Base-by-base conservation (phyloP, 2,113 vertebrate genomes). In the Entomyzon cyanotis region DNA sequence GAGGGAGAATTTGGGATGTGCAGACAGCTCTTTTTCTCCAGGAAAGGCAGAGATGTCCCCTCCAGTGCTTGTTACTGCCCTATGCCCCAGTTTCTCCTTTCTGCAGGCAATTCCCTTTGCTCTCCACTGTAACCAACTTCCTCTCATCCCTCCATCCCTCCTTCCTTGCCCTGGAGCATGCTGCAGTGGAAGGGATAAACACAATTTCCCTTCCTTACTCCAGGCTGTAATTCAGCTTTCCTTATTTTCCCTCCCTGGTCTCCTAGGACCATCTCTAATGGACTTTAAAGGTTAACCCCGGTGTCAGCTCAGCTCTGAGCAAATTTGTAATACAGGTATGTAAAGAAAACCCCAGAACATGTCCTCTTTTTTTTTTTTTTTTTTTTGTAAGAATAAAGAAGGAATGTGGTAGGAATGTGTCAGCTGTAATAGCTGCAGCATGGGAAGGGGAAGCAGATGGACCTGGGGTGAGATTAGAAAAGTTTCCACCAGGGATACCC, bases 341-440 rank as follows among this genome's bases (percentile, higher is more conserved):
- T 46, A 83, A 83, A 74, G 15, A 91, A 91, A 90, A 41, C 6
- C 8, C n/a, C 37, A 1, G 63, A 65, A 73, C 5, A 15, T 1
- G 0, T 28, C 8, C 11, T 14, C 17, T 28, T 62, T 63, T 31
- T 9, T 7, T n/a, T 13, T 9, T 7, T n/a, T 13, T n/a, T 12
- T 15, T 15, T 28, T 16, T 33, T 0, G 2, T 25, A 64, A 60
- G 14, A 42, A 42, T 64, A 39, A 42, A 21, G 12, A 28, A 63
- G 42, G 56, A 63, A 69, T 37, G 63, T 39, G 30, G 35, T 27
- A 52, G n/a, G 59, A 89, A 62, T 62, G 74, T 67, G 58, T 84
- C 49, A 59, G 52, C 55, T 84, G n/a, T 52, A 71, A 67, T 47
- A 87, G 67, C 77, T 94, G 87, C 70, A 70, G 19, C 30, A 63